A percentile compares a stretch with the other conserved stretches of the same genome.
phyloP scores from a whole-genome alignment of 2,888 invertebrate species.

The Hirtodrosophila confusa region DNA sequence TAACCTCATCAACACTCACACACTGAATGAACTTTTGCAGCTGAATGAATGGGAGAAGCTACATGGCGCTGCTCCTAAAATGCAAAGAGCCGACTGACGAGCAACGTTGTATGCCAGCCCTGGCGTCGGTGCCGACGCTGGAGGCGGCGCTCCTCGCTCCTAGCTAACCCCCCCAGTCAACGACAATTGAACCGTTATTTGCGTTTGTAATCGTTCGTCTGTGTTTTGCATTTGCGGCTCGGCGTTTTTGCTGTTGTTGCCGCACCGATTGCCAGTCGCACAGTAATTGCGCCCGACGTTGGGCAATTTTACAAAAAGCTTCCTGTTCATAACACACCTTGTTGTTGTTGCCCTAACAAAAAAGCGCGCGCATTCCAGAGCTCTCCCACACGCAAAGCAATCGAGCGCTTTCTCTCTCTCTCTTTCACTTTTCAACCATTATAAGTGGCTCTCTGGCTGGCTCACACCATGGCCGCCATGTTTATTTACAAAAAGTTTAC shows the following conservation, averaged over 20 bases:
- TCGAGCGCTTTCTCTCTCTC: slow-evolving; percentile 9
- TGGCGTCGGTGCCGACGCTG: slow-evolving; percentile 41
- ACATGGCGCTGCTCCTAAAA: slow-evolving; percentile 33
- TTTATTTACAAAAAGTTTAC: slow-evolving; percentile 75
- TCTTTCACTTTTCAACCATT: slow-evolving; percentile 6
- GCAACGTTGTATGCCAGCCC: slow-evolving; percentile 43
- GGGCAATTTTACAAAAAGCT: slow-evolving; percentile 73
- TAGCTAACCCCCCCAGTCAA: slow-evolving; percentile 1
- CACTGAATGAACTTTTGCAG: slow-evolving; percentile 69
- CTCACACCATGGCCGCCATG: slow-evolving; percentile 69
- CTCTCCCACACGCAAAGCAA: slow-evolving; percentile 57
- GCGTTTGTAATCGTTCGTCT: slow-evolving; percentile 45
- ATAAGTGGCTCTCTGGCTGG: slow-evolving; percentile 27
- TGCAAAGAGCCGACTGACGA: slow-evolving; percentile 43
- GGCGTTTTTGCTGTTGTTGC: slow-evolving; percentile 64
- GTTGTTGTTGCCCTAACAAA: slow-evolving; percentile 29
- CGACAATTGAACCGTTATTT: slow-evolving; percentile 48
- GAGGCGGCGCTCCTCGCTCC: slow-evolving; percentile 26
- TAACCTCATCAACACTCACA: slow-evolving; percentile 77
- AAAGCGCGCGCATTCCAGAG: slow-evolving; percentile 74
- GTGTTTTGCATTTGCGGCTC: slow-evolving; percentile 58
- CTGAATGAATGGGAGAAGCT: slow-evolving; percentile 63
- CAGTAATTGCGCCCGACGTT: slow-evolving; percentile 67
- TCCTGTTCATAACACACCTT: slow-evolving; percentile 61
- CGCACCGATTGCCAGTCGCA: slow-evolving; percentile 70